A percentile compares a stretch with the other conserved stretches of the same genome.
Conservation (phyloP, 2,888 invertebrate species). For the Papilio elwesi region DNA sequence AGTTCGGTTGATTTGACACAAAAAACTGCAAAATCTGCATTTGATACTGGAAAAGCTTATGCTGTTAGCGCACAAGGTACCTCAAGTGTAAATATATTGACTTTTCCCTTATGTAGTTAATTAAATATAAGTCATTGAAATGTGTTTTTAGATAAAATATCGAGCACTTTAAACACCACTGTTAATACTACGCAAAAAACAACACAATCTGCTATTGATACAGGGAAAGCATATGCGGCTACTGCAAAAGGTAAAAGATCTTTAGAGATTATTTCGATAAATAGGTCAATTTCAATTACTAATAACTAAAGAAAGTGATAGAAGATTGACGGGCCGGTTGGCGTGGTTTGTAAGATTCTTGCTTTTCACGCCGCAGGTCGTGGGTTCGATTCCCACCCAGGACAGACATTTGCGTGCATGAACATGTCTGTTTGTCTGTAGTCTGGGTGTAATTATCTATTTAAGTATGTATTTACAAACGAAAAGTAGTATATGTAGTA, state of each 20-base stretch:
- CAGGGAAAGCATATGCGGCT: slow-evolving; percentile 49
- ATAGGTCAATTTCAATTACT: too few relatives aligned
- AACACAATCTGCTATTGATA: slow-evolving; percentile 56
- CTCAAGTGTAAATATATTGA: background rate
- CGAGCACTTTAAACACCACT: slow-evolving; percentile 44
- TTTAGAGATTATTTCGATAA: slow-evolving; percentile 43
- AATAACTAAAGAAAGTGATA: too few relatives aligned
- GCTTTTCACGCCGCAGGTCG: too few relatives aligned
- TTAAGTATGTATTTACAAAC: too few relatives aligned
- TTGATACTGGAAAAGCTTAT: slow-evolving; percentile 49
- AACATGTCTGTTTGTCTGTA: too few relatives aligned
- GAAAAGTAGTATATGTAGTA: too few relatives aligned
- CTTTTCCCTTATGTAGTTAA: background rate
- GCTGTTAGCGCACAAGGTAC: slow-evolving; percentile 53
- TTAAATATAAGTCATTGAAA: background rate
- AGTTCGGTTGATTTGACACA: slow-evolving; percentile 53
- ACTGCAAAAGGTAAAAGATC: slow-evolving; percentile 51
- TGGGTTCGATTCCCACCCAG: too few relatives aligned
- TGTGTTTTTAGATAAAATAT: slow-evolving; percentile 50
- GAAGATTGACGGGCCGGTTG: too few relatives aligned
- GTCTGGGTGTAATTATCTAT: too few relatives aligned
- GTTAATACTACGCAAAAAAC: slow-evolving; percentile 56
- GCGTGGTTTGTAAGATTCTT: too few relatives aligned
- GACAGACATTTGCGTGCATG: too few relatives aligned
- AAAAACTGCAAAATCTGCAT: slow-evolving; percentile 57